Evolutionary conservation across 2,888 invertebrate genomes (phyloP).

Genomic region (Brenthis ino): DNA sequence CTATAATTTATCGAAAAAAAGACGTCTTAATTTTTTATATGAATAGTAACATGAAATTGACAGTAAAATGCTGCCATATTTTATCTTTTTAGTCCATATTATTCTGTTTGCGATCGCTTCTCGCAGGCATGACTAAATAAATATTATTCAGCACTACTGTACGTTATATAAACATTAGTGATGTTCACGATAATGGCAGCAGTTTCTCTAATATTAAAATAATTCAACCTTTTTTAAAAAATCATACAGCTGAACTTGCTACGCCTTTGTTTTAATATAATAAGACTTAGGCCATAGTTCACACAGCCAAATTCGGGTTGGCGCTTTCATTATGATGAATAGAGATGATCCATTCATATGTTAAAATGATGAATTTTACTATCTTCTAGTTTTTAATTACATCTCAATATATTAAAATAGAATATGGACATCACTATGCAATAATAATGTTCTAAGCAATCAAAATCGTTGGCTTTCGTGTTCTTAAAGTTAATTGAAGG

Average conservation of each 20-base stretch:
- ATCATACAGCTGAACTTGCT: too few relatives aligned
- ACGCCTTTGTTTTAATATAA: too few relatives aligned
- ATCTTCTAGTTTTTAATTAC: too few relatives aligned
- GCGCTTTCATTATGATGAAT: too few relatives aligned
- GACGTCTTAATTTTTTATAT: neutral
- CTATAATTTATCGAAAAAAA: too few relatives aligned
- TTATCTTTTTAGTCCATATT: slow-evolving; percentile 14
- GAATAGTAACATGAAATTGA: neutral
- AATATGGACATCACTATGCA: slow-evolving; percentile 16
- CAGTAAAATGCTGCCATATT: neutral
- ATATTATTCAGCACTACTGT: slow-evolving; percentile 22
- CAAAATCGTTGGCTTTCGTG: slow-evolving; percentile 21
- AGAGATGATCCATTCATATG: too few relatives aligned
- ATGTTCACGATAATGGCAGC: neutral
- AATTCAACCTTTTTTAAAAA: too few relatives aligned
- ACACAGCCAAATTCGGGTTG: too few relatives aligned
- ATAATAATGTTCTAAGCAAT: slow-evolving; percentile 13
- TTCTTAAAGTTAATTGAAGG: slow-evolving; percentile 32
- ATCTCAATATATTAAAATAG: neutral
- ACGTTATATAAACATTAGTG: slow-evolving; percentile 16
- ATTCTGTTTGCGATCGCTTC: slow-evolving; percentile 25
- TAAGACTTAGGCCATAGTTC: too few relatives aligned
- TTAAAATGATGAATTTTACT: too few relatives aligned
- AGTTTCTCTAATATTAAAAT: too few relatives aligned
- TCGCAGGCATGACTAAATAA: slow-evolving; percentile 19